phyloP scores from a whole-genome alignment of 1,140 invertebrate genomes.

The Apis laboriosa region DNA sequence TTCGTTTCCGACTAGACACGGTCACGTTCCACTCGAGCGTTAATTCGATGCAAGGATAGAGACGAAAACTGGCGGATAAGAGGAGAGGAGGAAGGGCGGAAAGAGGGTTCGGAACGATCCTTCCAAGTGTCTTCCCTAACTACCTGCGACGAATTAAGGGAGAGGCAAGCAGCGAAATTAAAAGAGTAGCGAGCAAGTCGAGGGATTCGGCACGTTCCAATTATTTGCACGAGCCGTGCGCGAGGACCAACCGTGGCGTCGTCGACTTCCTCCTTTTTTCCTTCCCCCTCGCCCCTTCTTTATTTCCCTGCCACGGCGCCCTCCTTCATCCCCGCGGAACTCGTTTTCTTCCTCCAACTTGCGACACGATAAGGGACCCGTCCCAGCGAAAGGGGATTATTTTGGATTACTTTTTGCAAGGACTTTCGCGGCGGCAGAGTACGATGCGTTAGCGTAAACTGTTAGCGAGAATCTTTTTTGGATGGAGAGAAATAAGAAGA shows the following conservation, averaged over 20 bases:
- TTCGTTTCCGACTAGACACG: constrained; percentile 25
- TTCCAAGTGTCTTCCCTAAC: constrained; percentile 60
- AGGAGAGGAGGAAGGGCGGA: background rate
- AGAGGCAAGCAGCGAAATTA: constrained; percentile 65
- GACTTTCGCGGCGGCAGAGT: constrained; percentile 31
- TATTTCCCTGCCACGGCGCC: constrained; percentile 27
- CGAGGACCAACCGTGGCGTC: constrained; percentile 43
- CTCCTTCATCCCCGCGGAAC: constrained; percentile 8
- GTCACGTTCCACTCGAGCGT: constrained; percentile 36
- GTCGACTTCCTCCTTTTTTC: constrained; percentile 45
- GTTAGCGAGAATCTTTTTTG: background rate
- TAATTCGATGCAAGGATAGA: constrained; percentile 54
- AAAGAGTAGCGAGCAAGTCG: constrained; percentile 62
- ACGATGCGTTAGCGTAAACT: constrained; percentile 63
- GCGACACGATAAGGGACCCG: constrained; percentile 51
- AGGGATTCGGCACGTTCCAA: constrained; percentile 70
- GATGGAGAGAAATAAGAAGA: background rate
- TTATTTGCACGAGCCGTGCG: constrained; percentile 65
- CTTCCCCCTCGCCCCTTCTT: constrained; percentile 14
- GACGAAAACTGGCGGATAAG: constrained; percentile 2
- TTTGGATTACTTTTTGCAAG: constrained; percentile 65
- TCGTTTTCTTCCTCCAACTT: constrained; percentile 52
- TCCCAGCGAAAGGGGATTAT: constrained; percentile 54
- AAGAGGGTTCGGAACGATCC: constrained; percentile 27
- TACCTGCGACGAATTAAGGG: constrained; percentile 69